Evolutionary conservation across 2,888 invertebrate genomes (phyloP).

Genomic region (Macaria notata): DNA sequence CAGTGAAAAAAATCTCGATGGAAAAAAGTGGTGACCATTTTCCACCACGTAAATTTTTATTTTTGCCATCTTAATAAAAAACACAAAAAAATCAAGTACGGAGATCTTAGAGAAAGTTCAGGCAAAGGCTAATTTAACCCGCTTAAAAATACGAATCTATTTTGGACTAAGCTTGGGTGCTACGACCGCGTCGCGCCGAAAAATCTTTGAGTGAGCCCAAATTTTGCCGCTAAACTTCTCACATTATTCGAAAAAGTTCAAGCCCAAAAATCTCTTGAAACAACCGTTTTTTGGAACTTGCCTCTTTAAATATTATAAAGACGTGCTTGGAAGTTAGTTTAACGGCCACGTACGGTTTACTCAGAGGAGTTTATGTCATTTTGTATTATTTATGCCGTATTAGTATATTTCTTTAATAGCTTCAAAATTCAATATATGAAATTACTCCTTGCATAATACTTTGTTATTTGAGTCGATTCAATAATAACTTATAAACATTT

Average conservation of each 20-base stretch:
- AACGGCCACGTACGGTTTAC: neutral
- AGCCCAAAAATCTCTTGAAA: conserved; percentile 15
- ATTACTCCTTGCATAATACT: no score
- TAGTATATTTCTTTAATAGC: no score
- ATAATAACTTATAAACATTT: no score
- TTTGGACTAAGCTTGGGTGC: conserved; percentile 14
- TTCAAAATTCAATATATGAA: no score
- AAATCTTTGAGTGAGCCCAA: conserved; percentile 22
- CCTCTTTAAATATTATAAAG: conserved; percentile 11
- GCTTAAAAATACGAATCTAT: conserved; percentile 24
- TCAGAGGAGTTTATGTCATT: neutral
- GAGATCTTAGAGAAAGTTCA: no score
- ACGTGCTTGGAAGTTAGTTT: conserved; percentile 10
- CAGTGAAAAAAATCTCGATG: no score
- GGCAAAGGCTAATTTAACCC: no score
- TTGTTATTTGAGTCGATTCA: no score
- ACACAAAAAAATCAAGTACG: no score
- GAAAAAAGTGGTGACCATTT: no score
- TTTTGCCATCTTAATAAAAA: no score
- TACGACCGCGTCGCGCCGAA: conserved; percentile 18
- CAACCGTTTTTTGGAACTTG: conserved; percentile 12
- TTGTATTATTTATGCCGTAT: neutral
- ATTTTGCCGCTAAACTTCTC: conserved; percentile 24
- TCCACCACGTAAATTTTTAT: no score
- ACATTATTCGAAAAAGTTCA: conserved; percentile 23